Evolutionary conservation across 1,140 invertebrate genomes (phyloP).

Genomic region (Drosophila tristis): DNA sequence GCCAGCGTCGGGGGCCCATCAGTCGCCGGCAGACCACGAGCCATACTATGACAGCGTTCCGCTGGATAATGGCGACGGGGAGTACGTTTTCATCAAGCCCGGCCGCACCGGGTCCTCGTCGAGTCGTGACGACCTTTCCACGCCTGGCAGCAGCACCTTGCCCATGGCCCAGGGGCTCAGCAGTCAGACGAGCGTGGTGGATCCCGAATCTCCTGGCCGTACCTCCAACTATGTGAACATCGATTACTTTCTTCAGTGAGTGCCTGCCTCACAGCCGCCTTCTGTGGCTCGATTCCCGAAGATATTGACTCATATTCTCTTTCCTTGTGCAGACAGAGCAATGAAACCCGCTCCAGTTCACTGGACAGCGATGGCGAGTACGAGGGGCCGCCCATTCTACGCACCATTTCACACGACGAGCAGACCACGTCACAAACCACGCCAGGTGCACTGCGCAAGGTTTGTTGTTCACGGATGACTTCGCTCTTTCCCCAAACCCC

Average conservation of each 20-base stretch:
- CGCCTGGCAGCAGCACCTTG: slow-evolving; percentile 87
- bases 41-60: slow-evolving; percentile 94
- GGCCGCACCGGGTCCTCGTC: slow-evolving; percentile 86
- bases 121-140: slow-evolving; percentile 87
- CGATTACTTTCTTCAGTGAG: slow-evolving; percentile 94
- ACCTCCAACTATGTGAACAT: slow-evolving; percentile 95
- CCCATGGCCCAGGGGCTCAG: slow-evolving; percentile 77
- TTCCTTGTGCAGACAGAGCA: slow-evolving; percentile 72
- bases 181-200: slow-evolving; percentile 83
- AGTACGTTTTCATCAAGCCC: slow-evolving; percentile 91
- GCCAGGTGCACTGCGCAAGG: slow-evolving; percentile 79
- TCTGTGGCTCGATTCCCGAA: neutral
- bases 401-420: slow-evolving; percentile 80
- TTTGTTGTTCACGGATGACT: slow-evolving; percentile 34
- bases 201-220: slow-evolving; percentile 90
- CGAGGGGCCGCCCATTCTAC: slow-evolving; percentile 76
- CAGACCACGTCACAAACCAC: slow-evolving; percentile 71
- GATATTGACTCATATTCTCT: neutral
- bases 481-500: neutral
- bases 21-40: slow-evolving; percentile 85
- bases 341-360: slow-evolving; percentile 84
- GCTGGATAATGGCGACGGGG: slow-evolving; percentile 89
- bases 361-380: slow-evolving; percentile 84
- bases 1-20: slow-evolving; percentile 50
- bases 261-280: slow-evolving; percentile 42